Evolutionary conservation across 2,888 invertebrate genomes (phyloP).

Genomic region (Heliconius charithonia): DNA sequence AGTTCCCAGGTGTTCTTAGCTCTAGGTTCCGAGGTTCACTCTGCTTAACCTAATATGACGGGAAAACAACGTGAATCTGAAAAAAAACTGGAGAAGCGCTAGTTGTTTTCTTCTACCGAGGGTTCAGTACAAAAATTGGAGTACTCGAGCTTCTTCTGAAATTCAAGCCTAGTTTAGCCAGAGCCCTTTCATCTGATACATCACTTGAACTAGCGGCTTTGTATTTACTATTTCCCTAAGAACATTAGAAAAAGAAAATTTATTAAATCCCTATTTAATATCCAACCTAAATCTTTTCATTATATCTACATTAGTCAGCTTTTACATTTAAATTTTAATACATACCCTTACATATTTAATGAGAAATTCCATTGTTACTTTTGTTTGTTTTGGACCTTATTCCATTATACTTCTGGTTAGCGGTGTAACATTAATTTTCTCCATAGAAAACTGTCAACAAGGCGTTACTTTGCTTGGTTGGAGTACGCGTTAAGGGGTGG

Average conservation of each 20-base stretch:
- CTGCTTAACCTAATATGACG: no score
- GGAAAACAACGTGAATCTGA: no score
- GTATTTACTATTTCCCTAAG: no score
- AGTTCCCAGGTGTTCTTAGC: no score
- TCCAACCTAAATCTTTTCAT: not conserved
- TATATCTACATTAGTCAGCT: not conserved
- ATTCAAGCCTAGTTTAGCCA: no score
- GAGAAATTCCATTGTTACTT: not conserved
- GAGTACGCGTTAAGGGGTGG: slow-evolving; percentile 29
- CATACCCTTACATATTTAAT: slow-evolving; percentile 2
- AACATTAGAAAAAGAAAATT: not conserved
- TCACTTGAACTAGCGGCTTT: no score
- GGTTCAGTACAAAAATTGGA: no score
- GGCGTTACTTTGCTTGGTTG: slow-evolving; percentile 31
- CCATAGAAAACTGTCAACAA: slow-evolving; percentile 37
- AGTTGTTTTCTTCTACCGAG: no score
- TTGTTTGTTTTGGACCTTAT: slow-evolving; percentile 8
- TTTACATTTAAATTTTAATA: slow-evolving; percentile 20
- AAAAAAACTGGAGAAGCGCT: no score
- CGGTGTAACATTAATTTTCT: slow-evolving; percentile 23
- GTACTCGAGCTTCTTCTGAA: no score
- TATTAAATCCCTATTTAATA: not conserved
- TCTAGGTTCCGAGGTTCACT: no score
- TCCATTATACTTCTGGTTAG: not conserved
- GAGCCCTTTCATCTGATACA: no score